Percentiles rank a stretch among this genome's conserved stretches.
These are phyloP conservation scores for Arnoldichthys spilopterus DNA, from an alignment of 2,797 vertebrate species.

Conservation along the genomic window DNA sequence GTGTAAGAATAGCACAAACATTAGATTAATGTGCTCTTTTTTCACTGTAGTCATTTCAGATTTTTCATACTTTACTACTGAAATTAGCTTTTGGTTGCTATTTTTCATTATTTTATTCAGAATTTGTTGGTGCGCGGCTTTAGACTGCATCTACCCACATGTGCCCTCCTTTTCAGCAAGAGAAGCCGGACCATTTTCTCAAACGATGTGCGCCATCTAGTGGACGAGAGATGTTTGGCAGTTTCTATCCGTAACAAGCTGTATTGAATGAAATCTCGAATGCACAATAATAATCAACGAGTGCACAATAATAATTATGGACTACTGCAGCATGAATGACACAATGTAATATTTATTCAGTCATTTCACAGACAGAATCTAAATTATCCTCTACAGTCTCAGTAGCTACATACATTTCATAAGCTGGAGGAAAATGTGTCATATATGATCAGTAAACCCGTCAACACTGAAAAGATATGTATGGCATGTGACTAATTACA, in stretches of 20 bases:
- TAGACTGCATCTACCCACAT: not conserved
- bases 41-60: too few relatives aligned
- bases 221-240: not conserved
- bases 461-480: not conserved
- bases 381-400: slow-evolving; percentile 36
- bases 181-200: not conserved
- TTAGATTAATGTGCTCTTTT: too few relatives aligned
- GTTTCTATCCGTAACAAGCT: too few relatives aligned
- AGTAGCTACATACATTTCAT: slow-evolving; percentile 13
- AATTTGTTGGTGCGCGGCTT: not conserved
- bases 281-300: too few relatives aligned
- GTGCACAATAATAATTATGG: too few relatives aligned
- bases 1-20: too few relatives aligned
- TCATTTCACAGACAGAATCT: slow-evolving; percentile 43
- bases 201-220: slow-evolving; percentile 26
- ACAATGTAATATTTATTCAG: slow-evolving; percentile 54
- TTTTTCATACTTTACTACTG: too few relatives aligned
- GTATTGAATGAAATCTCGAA: too few relatives aligned
- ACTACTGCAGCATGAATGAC: not conserved
- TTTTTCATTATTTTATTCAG: not conserved
- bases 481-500: slow-evolving; percentile 5
- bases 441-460: not conserved
- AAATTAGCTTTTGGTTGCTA: not conserved
- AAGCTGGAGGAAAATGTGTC: slow-evolving; percentile 9
- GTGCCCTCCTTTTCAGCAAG: not conserved